A percentile compares a stretch with the other conserved stretches of the same genome.
These are phyloP conservation scores for Triplophysa tibetana DNA, from an alignment of 2,113 vertebrate genomes.

Conservation along the genomic window DNA sequence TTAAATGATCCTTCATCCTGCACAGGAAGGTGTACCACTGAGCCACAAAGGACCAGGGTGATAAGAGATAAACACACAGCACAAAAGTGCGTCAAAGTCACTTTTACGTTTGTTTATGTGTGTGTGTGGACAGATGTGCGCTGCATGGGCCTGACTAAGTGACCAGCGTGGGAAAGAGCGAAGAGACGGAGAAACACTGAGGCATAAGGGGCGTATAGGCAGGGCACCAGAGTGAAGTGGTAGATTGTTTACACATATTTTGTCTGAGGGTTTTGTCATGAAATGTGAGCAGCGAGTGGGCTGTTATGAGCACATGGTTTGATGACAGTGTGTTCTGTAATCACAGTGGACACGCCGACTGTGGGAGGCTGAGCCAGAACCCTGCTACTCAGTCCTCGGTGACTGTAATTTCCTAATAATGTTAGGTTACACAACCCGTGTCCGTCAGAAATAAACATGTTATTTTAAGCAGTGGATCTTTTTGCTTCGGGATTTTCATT, in stretches of 20 bases:
- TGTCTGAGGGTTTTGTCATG: constrained; percentile 25
- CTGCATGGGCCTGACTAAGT: constrained; percentile 30
- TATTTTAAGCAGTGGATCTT: constrained; percentile 27
- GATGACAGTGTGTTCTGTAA: constrained; percentile 30
- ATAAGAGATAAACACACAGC: constrained; percentile 25
- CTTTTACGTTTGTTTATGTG: constrained; percentile 22
- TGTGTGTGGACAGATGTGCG: constrained; percentile 6
- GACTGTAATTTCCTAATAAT: constrained; percentile 51
- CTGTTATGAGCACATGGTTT: constrained; percentile 28
- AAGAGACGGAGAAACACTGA: neutral
- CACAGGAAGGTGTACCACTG: constrained; percentile 26
- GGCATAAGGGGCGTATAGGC: neutral
- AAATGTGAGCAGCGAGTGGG: constrained; percentile 9
- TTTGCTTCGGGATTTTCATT: too few species aligned
- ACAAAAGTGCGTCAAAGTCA: constrained; percentile 15
- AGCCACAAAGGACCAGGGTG: constrained; percentile 18
- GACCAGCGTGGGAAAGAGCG: constrained; percentile 34
- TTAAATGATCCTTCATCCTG: constrained; percentile 31
- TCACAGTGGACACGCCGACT: constrained; percentile 24
- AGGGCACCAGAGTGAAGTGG: neutral
- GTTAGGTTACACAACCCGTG: constrained; percentile 32
- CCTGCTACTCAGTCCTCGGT: constrained; percentile 16
- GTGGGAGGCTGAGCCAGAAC: constrained; percentile 38
- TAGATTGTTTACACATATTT: neutral
- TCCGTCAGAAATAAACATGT: constrained; percentile 24